Percentiles rank a stretch among this genome's conserved stretches.
Evolutionary conservation across 2,797 vertebrate genomes (phyloP).

Genomic region (Cyprinodon diabolis): DNA sequence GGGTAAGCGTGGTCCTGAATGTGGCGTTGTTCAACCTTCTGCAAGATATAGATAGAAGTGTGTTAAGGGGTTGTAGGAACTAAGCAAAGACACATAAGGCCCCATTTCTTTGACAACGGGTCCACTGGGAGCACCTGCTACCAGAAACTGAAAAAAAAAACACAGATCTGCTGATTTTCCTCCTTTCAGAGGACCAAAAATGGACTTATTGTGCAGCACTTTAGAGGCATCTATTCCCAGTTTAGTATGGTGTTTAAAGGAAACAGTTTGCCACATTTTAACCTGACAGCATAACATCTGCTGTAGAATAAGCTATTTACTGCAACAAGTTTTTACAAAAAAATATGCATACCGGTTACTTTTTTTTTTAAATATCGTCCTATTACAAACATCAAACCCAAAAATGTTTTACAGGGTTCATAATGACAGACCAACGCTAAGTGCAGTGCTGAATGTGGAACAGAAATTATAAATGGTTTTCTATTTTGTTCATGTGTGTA

Average conservation of each 20-base stretch:
- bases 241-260: background rate
- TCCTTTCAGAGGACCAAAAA: background rate
- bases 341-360: background rate
- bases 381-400: background rate
- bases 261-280: background rate
- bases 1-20: background rate
- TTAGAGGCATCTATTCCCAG: background rate
- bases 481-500: too few species aligned
- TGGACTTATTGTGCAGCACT: background rate
- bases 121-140: background rate
- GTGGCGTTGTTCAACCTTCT: background rate
- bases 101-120: background rate
- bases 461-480: background rate
- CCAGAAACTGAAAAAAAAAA: background rate
- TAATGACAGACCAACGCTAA: background rate
- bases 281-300: background rate
- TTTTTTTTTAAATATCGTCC: background rate
- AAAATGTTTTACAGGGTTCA: background rate
- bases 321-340: background rate
- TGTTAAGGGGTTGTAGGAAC: background rate
- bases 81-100: background rate
- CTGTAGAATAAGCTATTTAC: background rate
- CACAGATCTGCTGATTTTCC: background rate
- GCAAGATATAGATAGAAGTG: background rate
- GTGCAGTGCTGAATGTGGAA: background rate